phyloP scores from a whole-genome alignment of 2,797 vertebrate genomes.

The Percopsis omiscomaycus region DNA sequence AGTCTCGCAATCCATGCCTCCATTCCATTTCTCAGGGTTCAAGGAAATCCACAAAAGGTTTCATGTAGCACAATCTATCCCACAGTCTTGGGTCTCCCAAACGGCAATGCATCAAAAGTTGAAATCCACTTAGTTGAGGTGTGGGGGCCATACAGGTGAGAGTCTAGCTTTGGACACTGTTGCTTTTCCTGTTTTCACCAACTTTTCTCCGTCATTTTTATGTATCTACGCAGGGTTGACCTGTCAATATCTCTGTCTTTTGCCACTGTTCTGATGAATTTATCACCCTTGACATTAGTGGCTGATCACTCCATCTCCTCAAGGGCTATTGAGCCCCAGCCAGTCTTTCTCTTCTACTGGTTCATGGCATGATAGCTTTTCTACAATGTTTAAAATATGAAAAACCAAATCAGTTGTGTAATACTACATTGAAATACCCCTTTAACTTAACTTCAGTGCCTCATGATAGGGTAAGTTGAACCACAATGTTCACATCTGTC shows the following conservation, averaged over 20 bases:
- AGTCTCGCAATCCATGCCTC: too few relatives aligned
- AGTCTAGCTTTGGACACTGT: constrained; percentile 40
- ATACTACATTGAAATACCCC: too few relatives aligned
- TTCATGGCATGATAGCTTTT: too few relatives aligned
- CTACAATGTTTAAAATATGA: too few relatives aligned
- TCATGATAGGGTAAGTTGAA: too few relatives aligned
- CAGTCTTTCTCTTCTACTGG: too few relatives aligned
- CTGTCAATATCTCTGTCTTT: constrained; percentile 2
- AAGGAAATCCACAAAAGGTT: constrained; percentile 36
- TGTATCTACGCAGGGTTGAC: background rate
- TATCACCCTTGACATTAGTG: background rate
- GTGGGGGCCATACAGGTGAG: constrained; percentile 26
- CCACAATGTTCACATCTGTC: too few relatives aligned
- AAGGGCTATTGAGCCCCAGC: too few relatives aligned
- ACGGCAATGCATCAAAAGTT: constrained; percentile 33
- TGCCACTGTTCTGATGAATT: background rate
- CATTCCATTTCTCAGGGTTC: constrained; percentile 33
- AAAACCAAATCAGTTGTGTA: too few relatives aligned
- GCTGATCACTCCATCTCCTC: constrained; percentile 6
- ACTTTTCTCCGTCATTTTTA: background rate
- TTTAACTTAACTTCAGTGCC: too few relatives aligned
- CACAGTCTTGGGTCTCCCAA: constrained; percentile 31
- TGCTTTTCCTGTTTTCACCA: constrained; percentile 20
- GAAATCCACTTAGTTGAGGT: constrained; percentile 23
- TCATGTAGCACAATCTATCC: constrained; percentile 21